Evolutionary conservation across 1,140 invertebrate species (phyloP).

Genomic region (Zaprionus ornatus): DNA sequence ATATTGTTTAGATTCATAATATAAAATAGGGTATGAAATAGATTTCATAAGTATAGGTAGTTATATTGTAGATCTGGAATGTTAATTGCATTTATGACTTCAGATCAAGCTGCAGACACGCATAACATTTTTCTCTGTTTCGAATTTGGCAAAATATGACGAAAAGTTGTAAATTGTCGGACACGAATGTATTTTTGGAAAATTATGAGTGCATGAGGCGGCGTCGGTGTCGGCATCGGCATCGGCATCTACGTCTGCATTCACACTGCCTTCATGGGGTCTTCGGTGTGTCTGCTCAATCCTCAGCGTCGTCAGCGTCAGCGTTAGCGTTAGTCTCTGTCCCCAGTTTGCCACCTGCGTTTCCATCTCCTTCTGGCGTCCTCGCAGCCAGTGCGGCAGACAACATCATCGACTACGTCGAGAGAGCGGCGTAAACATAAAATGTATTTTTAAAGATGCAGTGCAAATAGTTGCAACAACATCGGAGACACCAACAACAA

Average conservation of each 20-base stretch:
- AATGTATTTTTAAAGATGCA: conserved; percentile 80
- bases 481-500: conserved; percentile 21
- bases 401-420: conserved; percentile 33
- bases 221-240: conserved; percentile 1
- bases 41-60: not conserved
- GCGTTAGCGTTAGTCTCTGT: conserved; percentile 13
- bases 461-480: conserved; percentile 68
- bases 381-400: conserved; percentile 41
- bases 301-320: not conserved
- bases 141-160: conserved; percentile 47
- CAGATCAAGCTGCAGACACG: not conserved
- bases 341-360: conserved; percentile 42
- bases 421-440: conserved; percentile 74
- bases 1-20: too few species aligned
- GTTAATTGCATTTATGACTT: not conserved
- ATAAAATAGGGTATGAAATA: too few species aligned
- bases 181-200: conserved; percentile 69
- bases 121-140: conserved; percentile 18
- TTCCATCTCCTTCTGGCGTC: conserved; percentile 41
- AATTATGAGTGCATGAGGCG: conserved; percentile 72
- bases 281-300: conserved; percentile 3
- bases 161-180: conserved; percentile 72
- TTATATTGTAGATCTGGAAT: not conserved
- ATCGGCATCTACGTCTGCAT: conserved; percentile 7
- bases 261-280: not conserved